phyloP scores from a whole-genome alignment of 2,888 invertebrate species.

The Harmothoe impar region DNA sequence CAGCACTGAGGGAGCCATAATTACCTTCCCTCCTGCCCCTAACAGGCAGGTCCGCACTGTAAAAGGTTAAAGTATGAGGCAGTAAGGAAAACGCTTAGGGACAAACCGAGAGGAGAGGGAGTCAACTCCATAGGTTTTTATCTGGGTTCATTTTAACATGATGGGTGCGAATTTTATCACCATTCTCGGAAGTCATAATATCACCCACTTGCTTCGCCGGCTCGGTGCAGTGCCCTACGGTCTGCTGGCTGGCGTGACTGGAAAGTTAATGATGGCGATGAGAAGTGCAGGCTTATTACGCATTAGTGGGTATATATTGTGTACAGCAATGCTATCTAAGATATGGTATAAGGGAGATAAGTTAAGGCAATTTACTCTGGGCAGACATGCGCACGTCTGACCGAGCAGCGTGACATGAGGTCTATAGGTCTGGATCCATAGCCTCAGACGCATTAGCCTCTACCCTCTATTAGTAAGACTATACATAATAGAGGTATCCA shows the following conservation, averaged over 20 bases:
- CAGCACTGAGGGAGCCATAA: neutral
- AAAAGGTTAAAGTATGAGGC: slow-evolving; percentile 13
- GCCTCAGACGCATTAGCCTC: too few relatives aligned
- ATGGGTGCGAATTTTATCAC: neutral
- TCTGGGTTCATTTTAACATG: neutral
- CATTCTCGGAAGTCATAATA: neutral
- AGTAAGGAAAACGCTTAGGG: neutral
- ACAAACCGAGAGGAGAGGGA: neutral
- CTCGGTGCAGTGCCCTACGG: too few relatives aligned
- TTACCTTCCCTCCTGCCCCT: slow-evolving; percentile 2
- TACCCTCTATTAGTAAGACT: too few relatives aligned
- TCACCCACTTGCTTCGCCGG: too few relatives aligned
- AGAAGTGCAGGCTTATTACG: neutral
- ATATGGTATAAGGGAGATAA: neutral
- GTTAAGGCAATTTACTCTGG: too few relatives aligned
- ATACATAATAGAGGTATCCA: too few relatives aligned
- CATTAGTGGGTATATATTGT: neutral
- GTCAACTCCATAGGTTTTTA: neutral
- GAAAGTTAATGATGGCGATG: too few relatives aligned
- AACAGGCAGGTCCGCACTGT: neutral
- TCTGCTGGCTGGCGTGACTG: too few relatives aligned
- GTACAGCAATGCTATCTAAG: neutral
- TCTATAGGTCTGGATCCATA: too few relatives aligned
- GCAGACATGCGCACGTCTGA: too few relatives aligned
- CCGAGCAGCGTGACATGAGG: too few relatives aligned